phyloP scores from a whole-genome alignment of 2,888 invertebrate species.

The Ophion slaviceki region DNA sequence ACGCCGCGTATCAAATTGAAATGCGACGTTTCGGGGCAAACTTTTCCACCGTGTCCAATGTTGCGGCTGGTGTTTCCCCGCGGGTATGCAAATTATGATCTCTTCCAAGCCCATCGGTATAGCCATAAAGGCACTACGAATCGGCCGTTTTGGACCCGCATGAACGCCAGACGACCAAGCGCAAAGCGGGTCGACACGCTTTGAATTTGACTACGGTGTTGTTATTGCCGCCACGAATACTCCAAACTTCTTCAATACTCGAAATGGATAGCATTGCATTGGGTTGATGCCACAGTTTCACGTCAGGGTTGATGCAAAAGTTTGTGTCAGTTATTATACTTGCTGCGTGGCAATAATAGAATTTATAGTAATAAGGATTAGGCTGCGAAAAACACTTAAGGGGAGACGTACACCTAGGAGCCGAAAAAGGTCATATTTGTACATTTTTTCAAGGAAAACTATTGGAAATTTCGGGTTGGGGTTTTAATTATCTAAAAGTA shows the following conservation, averaged over 20 bases:
- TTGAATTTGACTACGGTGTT: conserved; percentile 69
- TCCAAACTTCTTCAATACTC: not conserved
- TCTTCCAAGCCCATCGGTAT: conserved; percentile 11
- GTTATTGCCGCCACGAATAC: conserved; percentile 13
- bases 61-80: not conserved
- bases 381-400: no score
- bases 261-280: not conserved
- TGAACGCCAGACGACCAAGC: conserved; percentile 49
- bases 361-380: not conserved
- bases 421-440: no score
- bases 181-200: conserved; percentile 68
- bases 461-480: no score
- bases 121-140: not conserved
- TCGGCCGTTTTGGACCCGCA: conserved; percentile 66
- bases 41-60: conserved; percentile 8
- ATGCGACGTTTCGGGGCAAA: not conserved
- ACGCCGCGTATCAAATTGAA: not conserved
- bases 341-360: no score
- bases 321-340: not conserved
- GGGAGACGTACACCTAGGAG: no score
- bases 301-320: no score
- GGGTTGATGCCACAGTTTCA: not conserved
- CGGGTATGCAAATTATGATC: conserved; percentile 26
- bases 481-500: no score
- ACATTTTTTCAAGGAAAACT: no score